A percentile compares a stretch with the other conserved stretches of the same genome.
phyloP scores from a whole-genome alignment of 2,888 invertebrate species.

The Doris montereyensis region DNA sequence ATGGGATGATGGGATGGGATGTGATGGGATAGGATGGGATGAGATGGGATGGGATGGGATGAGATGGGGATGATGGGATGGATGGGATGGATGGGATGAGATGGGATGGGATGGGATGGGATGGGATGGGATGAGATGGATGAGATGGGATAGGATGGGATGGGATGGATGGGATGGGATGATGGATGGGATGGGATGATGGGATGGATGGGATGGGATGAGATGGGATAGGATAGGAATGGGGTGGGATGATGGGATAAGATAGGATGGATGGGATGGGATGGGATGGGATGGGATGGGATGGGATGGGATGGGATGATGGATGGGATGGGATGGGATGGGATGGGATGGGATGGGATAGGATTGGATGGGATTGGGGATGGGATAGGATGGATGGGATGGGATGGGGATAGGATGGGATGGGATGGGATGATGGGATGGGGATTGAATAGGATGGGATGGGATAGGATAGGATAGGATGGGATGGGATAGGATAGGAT shows the following conservation, averaged over 20 bases:
- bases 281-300: not conserved
- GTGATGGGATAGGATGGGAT: not conserved
- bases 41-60: slow-evolving; percentile 7
- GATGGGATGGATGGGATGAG: not conserved
- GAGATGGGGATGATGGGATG: slow-evolving; percentile 8
- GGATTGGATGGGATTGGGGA: not conserved
- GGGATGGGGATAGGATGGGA: slow-evolving; percentile 25
- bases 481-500: slow-evolving; percentile 14
- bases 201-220: too few relatives aligned
- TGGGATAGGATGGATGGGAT: not conserved
- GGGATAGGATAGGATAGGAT: slow-evolving; percentile 8
- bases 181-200: too few relatives aligned
- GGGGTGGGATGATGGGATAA: not conserved
- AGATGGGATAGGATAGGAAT: not conserved
- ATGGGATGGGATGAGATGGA: not conserved
- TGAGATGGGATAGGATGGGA: not conserved
- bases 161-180: not conserved
- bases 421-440: slow-evolving; percentile 27
- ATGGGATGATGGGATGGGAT: not conserved
- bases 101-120: not conserved
- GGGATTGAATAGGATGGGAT: slow-evolving; percentile 30
- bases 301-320: not conserved
- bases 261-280: too few relatives aligned
- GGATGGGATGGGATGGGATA: slow-evolving; percentile 21
- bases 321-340: slow-evolving; percentile 25